Conservation (phyloP, 2,113 vertebrate species). For the Cyanoliseus patagonus region DNA sequence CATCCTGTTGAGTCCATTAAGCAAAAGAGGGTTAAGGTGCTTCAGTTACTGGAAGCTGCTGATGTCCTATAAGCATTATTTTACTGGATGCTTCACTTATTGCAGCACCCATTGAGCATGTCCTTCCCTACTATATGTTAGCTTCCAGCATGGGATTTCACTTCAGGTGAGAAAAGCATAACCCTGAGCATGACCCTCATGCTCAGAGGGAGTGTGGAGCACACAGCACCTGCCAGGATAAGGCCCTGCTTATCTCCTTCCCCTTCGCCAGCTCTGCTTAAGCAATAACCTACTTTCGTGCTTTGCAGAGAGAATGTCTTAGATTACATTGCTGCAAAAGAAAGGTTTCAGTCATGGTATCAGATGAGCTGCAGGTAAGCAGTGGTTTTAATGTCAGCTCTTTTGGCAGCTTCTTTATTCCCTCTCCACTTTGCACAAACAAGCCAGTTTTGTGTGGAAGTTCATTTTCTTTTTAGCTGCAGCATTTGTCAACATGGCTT, state of each 20-base stretch:
- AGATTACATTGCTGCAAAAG: constrained; percentile 28
- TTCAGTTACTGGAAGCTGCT: neutral
- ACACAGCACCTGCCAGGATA: neutral
- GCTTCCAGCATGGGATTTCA: neutral
- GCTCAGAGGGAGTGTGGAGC: neutral
- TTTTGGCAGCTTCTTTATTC: constrained; percentile 35
- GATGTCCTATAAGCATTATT: neutral
- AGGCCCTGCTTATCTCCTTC: neutral
- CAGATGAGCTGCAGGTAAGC: constrained; percentile 48
- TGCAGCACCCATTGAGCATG: neutral
- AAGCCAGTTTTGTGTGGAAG: neutral
- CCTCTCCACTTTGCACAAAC: neutral
- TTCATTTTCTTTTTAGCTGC: constrained; percentile 12
- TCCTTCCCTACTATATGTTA: neutral
- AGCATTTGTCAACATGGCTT: constrained; percentile 1
- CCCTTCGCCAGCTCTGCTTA: neutral
- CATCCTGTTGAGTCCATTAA: neutral
- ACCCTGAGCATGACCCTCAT: neutral
- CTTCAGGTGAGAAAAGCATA: neutral
- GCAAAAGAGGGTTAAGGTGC: neutral
- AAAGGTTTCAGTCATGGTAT: constrained; percentile 10
- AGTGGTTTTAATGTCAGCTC: neutral
- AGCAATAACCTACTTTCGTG: constrained; percentile 30
- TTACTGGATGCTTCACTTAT: neutral
- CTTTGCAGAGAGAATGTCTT: neutral